Base-by-base conservation (phyloP, 2,113 vertebrate species). In the Eira barbara region DNA sequence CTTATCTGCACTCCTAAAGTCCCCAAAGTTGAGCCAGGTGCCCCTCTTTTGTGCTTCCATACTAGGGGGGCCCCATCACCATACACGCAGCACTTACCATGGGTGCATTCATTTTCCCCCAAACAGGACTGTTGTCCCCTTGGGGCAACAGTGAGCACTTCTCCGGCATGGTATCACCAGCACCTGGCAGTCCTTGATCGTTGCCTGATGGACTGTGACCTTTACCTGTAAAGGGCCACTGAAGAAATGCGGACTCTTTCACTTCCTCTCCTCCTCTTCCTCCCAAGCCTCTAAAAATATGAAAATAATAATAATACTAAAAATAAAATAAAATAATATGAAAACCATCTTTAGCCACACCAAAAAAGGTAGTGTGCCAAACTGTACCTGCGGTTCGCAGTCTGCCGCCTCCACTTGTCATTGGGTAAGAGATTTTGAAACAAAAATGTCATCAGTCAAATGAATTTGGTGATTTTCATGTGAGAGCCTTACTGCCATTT, bases 111-210 rank as follows among this genome's bases (percentile, higher is more conserved):
- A 14, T 73, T 78, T 73, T 59, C 69, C 84, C 82, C 57, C 34
- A 8, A 39, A 15, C 0, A 0, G 1, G 17, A n/a, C 61, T 15
- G 0, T 45, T 14, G 45, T 52, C 73, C 45, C 69, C 63, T 61
- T 0, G 1, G 29, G 14, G 10, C 21, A 18, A 49, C 12, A 21
- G 10, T 9, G 69, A 4, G 34, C 45, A 10, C 74, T 57, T 14
- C 23, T 3, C 42, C 7, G 0, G 17, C 39, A 34, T 8, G 0
- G 2, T 23, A 9, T 29, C 71, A 27, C 31, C 15, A 11, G 31
- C 7, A 8, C n/a, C 89, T 55, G 49, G 36, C 59, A 78, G 29
- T 1, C 7, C 79, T n/a, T 3, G 18, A 71, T 6, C 42, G 3
- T 20, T 21, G n/a, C 39, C 84, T 57, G 69, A 6, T 2, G 61